These are phyloP conservation scores for Margaritifera margaritifera DNA, from an alignment of 2,888 invertebrate genomes.

Conservation along the genomic window DNA sequence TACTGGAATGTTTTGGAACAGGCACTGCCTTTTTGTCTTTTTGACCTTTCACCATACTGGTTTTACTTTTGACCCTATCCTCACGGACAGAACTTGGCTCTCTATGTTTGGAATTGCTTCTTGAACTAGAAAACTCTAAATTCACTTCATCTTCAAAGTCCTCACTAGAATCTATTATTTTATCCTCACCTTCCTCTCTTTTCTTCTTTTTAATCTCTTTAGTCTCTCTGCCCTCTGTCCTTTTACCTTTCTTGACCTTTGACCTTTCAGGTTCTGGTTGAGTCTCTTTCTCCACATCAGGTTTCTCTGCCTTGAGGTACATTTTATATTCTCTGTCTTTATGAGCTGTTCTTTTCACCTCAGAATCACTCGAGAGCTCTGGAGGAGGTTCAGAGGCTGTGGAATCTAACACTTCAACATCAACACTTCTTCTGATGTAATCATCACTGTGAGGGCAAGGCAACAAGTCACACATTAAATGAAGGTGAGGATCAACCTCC, in stretches of 20 bases:
- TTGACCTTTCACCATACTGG: not conserved
- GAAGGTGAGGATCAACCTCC: constrained; percentile 52
- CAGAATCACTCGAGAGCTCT: no score
- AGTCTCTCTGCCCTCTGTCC: no score
- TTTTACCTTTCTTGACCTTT: no score
- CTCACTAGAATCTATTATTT: no score
- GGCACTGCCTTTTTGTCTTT: constrained; percentile 14
- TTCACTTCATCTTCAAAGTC: no score
- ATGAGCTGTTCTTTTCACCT: no score
- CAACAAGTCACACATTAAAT: constrained; percentile 55
- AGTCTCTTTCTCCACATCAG: constrained; percentile 36
- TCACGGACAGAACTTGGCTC: not conserved
- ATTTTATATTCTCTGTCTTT: constrained; percentile 36
- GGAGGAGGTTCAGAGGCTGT: no score
- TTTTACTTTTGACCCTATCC: not conserved
- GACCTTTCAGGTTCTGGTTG: no score
- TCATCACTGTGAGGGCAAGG: constrained; percentile 47
- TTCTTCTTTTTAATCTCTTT: not conserved
- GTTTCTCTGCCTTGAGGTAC: constrained; percentile 55
- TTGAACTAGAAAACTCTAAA: no score
- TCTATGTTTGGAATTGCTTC: no score
- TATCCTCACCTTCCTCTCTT: not conserved
- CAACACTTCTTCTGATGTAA: not conserved
- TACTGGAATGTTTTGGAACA: constrained; percentile 34
- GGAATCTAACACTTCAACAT: no score